These are phyloP conservation scores for Anthoscopus minutus DNA, from an alignment of 2,113 vertebrate genomes.

Conservation along the genomic window DNA sequence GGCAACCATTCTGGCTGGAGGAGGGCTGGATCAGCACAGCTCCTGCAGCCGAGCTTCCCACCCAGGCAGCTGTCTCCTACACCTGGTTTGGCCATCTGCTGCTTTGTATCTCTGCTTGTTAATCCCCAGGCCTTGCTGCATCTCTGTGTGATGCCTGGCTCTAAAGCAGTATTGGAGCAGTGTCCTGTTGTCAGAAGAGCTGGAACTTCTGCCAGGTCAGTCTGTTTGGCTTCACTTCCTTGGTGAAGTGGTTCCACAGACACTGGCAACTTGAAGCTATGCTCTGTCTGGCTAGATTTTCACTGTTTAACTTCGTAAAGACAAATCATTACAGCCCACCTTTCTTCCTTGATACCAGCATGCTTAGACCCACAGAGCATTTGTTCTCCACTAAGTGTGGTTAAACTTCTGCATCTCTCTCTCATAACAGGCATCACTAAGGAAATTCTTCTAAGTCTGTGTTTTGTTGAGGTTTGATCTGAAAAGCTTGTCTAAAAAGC, in stretches of 20 bases:
- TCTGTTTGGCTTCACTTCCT: neutral
- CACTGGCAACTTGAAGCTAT: neutral
- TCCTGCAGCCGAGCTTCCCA: neutral
- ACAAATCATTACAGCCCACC: neutral
- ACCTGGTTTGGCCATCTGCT: neutral
- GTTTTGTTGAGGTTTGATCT: neutral
- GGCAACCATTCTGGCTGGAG: neutral
- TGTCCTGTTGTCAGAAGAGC: neutral
- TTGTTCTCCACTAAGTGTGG: neutral
- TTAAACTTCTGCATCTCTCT: neutral
- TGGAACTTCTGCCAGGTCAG: neutral
- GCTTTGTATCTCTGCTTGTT: neutral
- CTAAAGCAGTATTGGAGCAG: neutral
- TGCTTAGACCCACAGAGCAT: neutral
- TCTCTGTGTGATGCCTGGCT: neutral
- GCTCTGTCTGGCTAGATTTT: neutral
- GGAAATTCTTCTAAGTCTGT: neutral
- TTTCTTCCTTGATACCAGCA: neutral
- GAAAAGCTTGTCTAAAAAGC: neutral
- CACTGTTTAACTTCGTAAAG: neutral
- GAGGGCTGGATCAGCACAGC: neutral
- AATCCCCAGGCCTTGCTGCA: neutral
- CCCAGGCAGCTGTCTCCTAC: neutral
- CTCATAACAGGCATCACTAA: neutral
- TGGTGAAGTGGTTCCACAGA: neutral